Percentiles rank a stretch among this genome's conserved stretches.
These are phyloP conservation scores for Antigone vipio DNA, from an alignment of 2,113 vertebrate species.

Conservation along the genomic window DNA sequence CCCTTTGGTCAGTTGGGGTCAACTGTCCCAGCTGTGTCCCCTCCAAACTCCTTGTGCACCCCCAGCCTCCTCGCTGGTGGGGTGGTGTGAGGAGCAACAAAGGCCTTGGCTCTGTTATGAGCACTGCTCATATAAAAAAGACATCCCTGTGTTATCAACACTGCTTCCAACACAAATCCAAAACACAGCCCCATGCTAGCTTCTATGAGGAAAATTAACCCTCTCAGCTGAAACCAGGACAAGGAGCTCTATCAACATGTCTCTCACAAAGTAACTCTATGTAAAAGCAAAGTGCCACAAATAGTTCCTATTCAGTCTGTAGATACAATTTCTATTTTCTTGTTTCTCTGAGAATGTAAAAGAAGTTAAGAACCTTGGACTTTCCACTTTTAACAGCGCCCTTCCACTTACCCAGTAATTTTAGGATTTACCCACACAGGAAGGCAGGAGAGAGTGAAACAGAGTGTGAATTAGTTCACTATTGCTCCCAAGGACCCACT, in stretches of 20 bases:
- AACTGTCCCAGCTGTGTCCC: too few species aligned
- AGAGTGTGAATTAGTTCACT: not conserved
- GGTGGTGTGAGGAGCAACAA: too few species aligned
- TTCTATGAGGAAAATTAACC: too few species aligned
- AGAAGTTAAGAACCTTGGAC: not conserved
- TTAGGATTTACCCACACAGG: not conserved
- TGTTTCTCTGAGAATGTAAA: not conserved
- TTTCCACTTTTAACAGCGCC: not conserved
- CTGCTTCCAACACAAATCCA: too few species aligned
- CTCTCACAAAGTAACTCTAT: not conserved
- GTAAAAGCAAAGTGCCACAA: not conserved
- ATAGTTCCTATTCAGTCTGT: not conserved
- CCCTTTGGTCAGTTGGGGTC: too few species aligned
- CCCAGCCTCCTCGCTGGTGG: too few species aligned
- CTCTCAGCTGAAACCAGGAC: too few species aligned
- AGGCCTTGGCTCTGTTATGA: too few species aligned
- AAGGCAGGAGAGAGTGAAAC: not conserved
- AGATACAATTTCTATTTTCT: not conserved
- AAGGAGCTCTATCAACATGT: not conserved
- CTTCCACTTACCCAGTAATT: not conserved
- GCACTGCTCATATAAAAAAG: too few species aligned
- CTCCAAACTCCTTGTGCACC: too few species aligned
- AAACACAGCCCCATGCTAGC: too few species aligned
- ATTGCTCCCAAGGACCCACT: not conserved
- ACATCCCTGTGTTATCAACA: too few species aligned